Conservation (phyloP, 2,113 vertebrate species). For the Chaetops frenatus region DNA sequence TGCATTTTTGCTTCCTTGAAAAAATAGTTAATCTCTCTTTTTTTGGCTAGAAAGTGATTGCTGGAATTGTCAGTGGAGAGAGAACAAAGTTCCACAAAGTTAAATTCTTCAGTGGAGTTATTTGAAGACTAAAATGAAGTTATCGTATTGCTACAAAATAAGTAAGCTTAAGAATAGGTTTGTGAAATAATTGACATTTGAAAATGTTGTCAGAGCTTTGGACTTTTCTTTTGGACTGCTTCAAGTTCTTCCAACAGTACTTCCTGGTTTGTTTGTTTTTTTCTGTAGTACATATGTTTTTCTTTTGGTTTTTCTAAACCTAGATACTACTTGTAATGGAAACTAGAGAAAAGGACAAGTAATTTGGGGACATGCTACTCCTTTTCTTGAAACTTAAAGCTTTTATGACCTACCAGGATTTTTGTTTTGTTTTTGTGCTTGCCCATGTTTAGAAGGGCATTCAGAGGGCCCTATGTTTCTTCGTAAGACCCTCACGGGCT, state of each 20-base stretch:
- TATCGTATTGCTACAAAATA: neutral
- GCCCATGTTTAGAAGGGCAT: neutral
- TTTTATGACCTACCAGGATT: neutral
- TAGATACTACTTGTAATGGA: neutral
- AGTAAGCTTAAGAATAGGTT: neutral
- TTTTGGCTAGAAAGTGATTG: accelerated
- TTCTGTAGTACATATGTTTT: neutral
- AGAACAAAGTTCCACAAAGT: neutral
- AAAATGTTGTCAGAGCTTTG: neutral
- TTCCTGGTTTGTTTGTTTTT: neutral
- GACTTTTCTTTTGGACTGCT: neutral
- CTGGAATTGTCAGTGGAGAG: neutral
- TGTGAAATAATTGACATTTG: neutral
- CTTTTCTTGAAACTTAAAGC: neutral
- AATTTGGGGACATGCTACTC: neutral
- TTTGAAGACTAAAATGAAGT: neutral
- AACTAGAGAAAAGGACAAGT: neutral
- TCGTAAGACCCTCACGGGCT: accelerated
- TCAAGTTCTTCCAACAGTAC: neutral
- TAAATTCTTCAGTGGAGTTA: neutral
- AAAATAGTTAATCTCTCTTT: neutral
- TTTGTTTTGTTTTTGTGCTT: neutral
- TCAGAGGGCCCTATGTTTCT: neutral
- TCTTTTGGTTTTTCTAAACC: neutral
- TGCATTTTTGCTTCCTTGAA: neutral